Evolutionary conservation across 2,797 vertebrate genomes (phyloP), one percentile per base, ranked within the genome.

Genomic region (Betta splendens): DNA sequence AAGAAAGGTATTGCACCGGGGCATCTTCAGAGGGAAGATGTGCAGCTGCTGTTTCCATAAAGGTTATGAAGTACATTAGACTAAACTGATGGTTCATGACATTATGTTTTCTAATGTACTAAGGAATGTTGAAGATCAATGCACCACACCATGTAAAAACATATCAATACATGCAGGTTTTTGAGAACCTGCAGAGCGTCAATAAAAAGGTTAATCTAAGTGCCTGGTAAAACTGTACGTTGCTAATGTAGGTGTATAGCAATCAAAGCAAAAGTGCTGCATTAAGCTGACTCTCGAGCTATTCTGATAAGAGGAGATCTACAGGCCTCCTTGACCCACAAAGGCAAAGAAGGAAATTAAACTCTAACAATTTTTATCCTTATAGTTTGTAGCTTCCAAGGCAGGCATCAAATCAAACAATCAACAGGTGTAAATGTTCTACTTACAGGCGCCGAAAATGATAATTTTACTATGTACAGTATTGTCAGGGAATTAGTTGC

Each of bases 281-380:
- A 22, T n/a, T 2, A 43, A 18, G 31, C 9, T 48, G 21, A 61
- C 23, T 23, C 1, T 9, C 36, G 51, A 66, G 72, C 49, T 65
- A 75, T 79, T 75, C 46, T 53, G 58, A 60, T 68, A 64, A 69
- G 60, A 81, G 57, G 62, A 73, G 57, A 71, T 62, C 73, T 60
- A 77, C 65, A 76, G 57, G 57, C 47, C 50, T 81, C 64, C 51
- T 69, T 72, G 60, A 48, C 68, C 76, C 77, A 85, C 45, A 29
- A 66, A 50, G 39, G 48, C 53, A 61, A 47, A 42, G 36, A 9
- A 69, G 43, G 7, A 7, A 59, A 56, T 67, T 44, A 25, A 58
- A 54, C 44, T 33, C 32, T 33, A 62, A 70, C 43, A 64, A 40
- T 38, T 22, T 39, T 55, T 37, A 9, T 56, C 56, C 66, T 81